Evolutionary conservation across 2,113 vertebrate species (phyloP), one percentile per base, ranked within the genome.

Genomic region (Phycodurus eques): DNA sequence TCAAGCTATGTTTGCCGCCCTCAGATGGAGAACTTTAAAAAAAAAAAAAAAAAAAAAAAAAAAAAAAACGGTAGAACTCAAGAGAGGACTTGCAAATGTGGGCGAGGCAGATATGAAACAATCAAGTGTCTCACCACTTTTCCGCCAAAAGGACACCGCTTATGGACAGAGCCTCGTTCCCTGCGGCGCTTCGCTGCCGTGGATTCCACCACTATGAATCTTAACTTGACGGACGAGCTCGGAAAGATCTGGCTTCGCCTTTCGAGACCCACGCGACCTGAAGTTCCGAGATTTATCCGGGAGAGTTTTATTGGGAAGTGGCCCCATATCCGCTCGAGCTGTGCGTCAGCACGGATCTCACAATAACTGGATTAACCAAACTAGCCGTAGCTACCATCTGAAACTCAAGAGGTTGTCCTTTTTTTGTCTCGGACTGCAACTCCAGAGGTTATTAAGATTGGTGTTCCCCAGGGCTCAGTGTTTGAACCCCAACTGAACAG

Each of bases 1-100:
- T 97, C 79, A 94, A 92, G 89, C 91, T 99, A 76, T 99, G 97
- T 90, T 93, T 98, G 86, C 98, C 98, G 0, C 97, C 98, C 0
- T 87, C 94, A 67, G 97, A 98, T 2, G 97, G 98, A 72, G 97
- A 98, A 72, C 92, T 96, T 46, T 99, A 92, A 90, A 4, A 59
- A 59, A 13, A 22, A 13, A 31, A 27, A 74, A 68, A 2, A 7
- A 59, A n/a, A n/a, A n/a, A n/a, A n/a, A n/a, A n/a, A n/a, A n/a
- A n/a, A n/a, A n/a, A n/a, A n/a, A n/a, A n/a, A n/a, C n/a, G n/a
- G 78, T 66, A 67, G 68, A 68, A 15, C 57, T 75, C 51, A 6
- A 6, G 33, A 62, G 33, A 31, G 42, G 54, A 44, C 67, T 64
- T 2, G 62, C 42, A 7, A 70, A 66, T 33, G 46, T 67, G 64